Conservation (phyloP, 2,888 invertebrate species). For the Drosophila emarginata region DNA sequence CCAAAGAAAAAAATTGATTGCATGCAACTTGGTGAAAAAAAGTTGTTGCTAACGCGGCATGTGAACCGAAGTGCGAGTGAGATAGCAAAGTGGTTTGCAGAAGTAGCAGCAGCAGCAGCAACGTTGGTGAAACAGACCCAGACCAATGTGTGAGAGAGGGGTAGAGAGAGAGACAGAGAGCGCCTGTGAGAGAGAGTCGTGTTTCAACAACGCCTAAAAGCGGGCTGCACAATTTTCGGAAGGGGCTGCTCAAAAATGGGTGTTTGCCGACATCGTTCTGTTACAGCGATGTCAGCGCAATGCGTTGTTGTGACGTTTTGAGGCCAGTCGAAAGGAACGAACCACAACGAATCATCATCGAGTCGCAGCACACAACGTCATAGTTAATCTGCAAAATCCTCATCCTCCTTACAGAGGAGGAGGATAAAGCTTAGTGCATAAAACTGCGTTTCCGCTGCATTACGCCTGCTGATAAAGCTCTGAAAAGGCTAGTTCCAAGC, state of each 20-base stretch:
- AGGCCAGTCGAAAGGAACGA: neutral
- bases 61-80: slow-evolving; percentile 56
- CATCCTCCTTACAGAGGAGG: neutral
- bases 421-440: slow-evolving; percentile 50
- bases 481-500: slow-evolving; percentile 9
- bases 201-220: slow-evolving; percentile 68
- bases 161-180: neutral
- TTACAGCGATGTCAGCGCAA: slow-evolving; percentile 13
- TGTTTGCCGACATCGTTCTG: slow-evolving; percentile 64
- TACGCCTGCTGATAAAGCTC: neutral
- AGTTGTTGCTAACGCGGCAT: slow-evolving; percentile 80
- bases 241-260: slow-evolving; percentile 73
- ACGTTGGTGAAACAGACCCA: slow-evolving; percentile 46
- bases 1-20: slow-evolving; percentile 23
- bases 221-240: slow-evolving; percentile 46
- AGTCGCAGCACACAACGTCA: slow-evolving; percentile 42
- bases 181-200: slow-evolving; percentile 18
- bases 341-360: slow-evolving; percentile 4
- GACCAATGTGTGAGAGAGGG: slow-evolving; percentile 7
- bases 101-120: slow-evolving; percentile 21
- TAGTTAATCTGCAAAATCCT: slow-evolving; percentile 37
- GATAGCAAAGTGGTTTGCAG: slow-evolving; percentile 33
- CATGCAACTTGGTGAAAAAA: slow-evolving; percentile 64
- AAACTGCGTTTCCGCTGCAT: slow-evolving; percentile 26
- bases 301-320: slow-evolving; percentile 53